Evolutionary conservation across 2,113 vertebrate species (phyloP).

Genomic region (Ariopsis seemanni): DNA sequence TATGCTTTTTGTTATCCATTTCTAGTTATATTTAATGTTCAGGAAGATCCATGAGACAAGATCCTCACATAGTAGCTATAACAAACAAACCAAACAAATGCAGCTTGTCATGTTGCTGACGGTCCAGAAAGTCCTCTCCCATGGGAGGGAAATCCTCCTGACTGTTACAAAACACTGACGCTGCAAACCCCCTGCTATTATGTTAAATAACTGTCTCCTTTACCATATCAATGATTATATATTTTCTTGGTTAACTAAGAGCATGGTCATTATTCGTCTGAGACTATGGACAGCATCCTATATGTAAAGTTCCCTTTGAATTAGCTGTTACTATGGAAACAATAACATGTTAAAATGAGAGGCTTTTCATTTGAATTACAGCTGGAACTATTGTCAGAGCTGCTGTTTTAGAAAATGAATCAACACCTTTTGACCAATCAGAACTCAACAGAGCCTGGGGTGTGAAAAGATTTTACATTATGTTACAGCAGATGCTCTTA

Average conservation of each 20-base stretch:
- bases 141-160: neutral
- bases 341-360: neutral
- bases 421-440: neutral
- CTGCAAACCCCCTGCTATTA: neutral
- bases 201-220: neutral
- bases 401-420: neutral
- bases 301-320: neutral
- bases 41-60: neutral
- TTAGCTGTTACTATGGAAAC: neutral
- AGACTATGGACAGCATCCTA: neutral
- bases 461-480: neutral
- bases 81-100: neutral
- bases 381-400: neutral
- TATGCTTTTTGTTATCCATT: neutral
- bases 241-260: neutral
- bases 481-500: too few relatives aligned
- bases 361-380: neutral
- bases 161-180: neutral
- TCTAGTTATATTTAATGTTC: neutral
- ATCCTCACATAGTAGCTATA: neutral
- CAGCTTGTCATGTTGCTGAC: neutral
- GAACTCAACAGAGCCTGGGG: neutral
- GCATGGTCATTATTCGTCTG: neutral
- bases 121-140: neutral
- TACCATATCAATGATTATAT: neutral